Conservation (phyloP, 2,113 vertebrate species). For the Illadopsis cleaveri region DNA sequence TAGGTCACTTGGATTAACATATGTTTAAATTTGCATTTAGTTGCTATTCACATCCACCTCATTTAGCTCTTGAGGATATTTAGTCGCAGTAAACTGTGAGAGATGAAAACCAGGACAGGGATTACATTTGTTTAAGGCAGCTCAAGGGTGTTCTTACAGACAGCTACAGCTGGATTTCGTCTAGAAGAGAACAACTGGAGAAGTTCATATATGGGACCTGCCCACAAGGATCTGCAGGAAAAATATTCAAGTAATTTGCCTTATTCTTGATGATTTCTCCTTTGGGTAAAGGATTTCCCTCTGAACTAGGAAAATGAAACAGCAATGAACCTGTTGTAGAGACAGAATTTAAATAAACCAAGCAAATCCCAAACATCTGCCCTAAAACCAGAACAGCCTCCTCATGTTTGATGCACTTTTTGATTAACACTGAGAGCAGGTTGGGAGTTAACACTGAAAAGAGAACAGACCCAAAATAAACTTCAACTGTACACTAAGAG, state of each 20-base stretch:
- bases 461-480: not conserved
- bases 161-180: slow-evolving; percentile 40
- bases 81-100: slow-evolving; percentile 69
- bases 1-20: slow-evolving; percentile 51
- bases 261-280: slow-evolving; percentile 28
- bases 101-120: slow-evolving; percentile 64
- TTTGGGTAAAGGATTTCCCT: not conserved
- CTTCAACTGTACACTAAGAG: not conserved
- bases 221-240: not conserved
- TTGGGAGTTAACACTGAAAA: not conserved
- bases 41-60: slow-evolving; percentile 73
- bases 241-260: not conserved
- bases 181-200: slow-evolving; percentile 30
- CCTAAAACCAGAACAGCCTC: not conserved
- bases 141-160: slow-evolving; percentile 55
- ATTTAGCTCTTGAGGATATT: slow-evolving; percentile 58
- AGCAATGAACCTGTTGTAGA: not conserved
- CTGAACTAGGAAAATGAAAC: not conserved
- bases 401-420: not conserved
- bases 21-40: slow-evolving; percentile 75
- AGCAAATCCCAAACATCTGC: not conserved
- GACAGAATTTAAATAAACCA: not conserved
- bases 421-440: not conserved
- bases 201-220: not conserved
- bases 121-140: slow-evolving; percentile 72